Percentiles rank a stretch among this genome's conserved stretches.
Conservation (phyloP, 2,797 vertebrate genomes). For the Falco rusticolus region DNA sequence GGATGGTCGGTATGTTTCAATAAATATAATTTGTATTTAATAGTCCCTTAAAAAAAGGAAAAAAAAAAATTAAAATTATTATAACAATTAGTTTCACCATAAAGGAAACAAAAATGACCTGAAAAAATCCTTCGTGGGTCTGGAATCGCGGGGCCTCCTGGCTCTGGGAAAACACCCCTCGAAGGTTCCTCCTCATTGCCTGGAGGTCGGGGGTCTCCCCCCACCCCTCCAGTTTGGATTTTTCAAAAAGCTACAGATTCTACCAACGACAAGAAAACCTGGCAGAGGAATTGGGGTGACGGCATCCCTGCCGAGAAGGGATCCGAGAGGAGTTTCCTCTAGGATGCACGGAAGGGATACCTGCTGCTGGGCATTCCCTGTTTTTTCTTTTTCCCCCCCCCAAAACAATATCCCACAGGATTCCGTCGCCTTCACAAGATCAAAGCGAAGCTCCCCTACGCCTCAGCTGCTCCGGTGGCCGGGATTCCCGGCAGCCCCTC, state of each 20-base stretch:
- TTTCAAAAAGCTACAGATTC: neutral
- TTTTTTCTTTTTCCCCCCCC: neutral
- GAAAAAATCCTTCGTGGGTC: neutral
- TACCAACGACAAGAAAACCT: neutral
- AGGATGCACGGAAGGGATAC: neutral
- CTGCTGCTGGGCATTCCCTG: neutral
- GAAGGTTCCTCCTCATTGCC: neutral
- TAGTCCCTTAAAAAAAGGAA: neutral
- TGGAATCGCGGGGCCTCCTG: too few relatives aligned
- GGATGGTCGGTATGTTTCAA: neutral
- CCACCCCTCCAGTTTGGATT: too few relatives aligned
- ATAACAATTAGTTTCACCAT: neutral
- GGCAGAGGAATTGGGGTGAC: neutral
- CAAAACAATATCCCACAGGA: neutral
- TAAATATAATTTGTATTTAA: neutral
- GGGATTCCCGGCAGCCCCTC: too few relatives aligned
- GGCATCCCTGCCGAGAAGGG: neutral
- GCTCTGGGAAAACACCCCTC: neutral
- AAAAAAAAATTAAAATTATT: too few relatives aligned
- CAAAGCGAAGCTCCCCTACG: neutral
- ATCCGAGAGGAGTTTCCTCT: neutral
- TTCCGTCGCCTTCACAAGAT: neutral
- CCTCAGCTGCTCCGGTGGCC: neutral
- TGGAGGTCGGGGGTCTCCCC: too few relatives aligned
- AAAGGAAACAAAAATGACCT: slow-evolving; percentile 23